Base-by-base conservation (phyloP, 2,888 invertebrate genomes). In the Hirtodrosophila duncani region DNA sequence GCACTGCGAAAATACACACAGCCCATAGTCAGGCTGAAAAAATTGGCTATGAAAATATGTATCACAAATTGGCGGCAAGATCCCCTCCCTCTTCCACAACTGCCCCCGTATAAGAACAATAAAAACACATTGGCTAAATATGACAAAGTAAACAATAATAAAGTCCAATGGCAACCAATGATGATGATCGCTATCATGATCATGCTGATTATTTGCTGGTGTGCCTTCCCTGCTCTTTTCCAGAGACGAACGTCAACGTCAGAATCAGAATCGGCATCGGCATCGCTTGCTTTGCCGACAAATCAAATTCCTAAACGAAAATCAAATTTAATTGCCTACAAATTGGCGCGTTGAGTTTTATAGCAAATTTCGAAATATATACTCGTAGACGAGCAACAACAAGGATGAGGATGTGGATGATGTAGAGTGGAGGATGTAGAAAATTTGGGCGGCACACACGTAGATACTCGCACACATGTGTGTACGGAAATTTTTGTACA, bases 261-360 rank as follows among this genome's bases (percentile, higher is more conserved):
- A 24, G 43, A 61, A 53, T 33, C 59, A 37, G 63, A 48, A 67
- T 56, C 53, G 44, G 43, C 44, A 36, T 38, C 37, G 5, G n/a
- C 31, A 30, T 18, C 30, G 4, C 8, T 8, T 6, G 7, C 36
- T 9, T 26, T 29, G 13, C 26, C 11, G 39, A 23, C 46, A 38
- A 55, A 51, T 53, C 49, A 51, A 58, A 78, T 79, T 74, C 79
- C 64, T 18, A 53, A 17, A 39, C 23, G 52, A 50, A 52, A 39
- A 67, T 70, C 39, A 62, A 75, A 62, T 70, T 79, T 79, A 79
- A 74, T 74, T 74, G 72, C 72, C 72, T 75, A 70, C 79, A 70
- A 72, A 79, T 74, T 79, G 77, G 79, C 79, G 75, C 67, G 64
- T 48, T 70, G 75, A 70, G 57, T 70, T 79, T 74, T 70, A 74